Evolutionary conservation across 2,888 invertebrate genomes (phyloP).

Genomic region (Sminthurides aquaticus): DNA sequence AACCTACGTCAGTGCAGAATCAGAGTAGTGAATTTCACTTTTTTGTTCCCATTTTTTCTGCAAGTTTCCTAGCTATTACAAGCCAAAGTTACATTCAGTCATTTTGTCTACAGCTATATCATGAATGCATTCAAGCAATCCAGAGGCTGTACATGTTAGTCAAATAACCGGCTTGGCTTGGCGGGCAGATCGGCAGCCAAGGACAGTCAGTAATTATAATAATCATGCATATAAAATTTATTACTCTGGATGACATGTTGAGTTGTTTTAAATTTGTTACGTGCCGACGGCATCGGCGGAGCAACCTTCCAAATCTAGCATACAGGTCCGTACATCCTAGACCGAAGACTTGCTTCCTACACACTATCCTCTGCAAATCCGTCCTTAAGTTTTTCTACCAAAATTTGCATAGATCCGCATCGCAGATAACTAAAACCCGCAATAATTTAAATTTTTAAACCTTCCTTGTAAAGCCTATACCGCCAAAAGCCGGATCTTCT

Average conservation of each 20-base stretch:
- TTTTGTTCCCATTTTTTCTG: background rate
- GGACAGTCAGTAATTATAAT: slow-evolving; percentile 4
- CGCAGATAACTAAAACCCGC: background rate
- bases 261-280: too few species aligned
- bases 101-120: too few species aligned
- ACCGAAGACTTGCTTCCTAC: too few species aligned
- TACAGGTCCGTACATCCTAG: background rate
- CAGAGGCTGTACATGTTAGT: too few species aligned
- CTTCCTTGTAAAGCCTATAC: too few species aligned
- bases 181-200: background rate
- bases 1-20: too few species aligned
- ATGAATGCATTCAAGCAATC: too few species aligned
- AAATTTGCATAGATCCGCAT: background rate
- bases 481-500: too few species aligned
- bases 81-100: too few species aligned
- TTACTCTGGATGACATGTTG: background rate
- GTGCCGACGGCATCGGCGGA: background rate
- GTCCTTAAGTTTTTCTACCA: background rate
- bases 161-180: background rate
- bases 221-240: slow-evolving; percentile 7
- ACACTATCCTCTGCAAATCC: too few species aligned
- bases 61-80: background rate
- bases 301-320: too few species aligned
- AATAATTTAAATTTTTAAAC: background rate
- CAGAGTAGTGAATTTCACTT: too few species aligned